Evolutionary conservation across 2,888 invertebrate genomes (phyloP), one percentile per base, ranked within the genome.

Genomic region (Polyommatus icarus): DNA sequence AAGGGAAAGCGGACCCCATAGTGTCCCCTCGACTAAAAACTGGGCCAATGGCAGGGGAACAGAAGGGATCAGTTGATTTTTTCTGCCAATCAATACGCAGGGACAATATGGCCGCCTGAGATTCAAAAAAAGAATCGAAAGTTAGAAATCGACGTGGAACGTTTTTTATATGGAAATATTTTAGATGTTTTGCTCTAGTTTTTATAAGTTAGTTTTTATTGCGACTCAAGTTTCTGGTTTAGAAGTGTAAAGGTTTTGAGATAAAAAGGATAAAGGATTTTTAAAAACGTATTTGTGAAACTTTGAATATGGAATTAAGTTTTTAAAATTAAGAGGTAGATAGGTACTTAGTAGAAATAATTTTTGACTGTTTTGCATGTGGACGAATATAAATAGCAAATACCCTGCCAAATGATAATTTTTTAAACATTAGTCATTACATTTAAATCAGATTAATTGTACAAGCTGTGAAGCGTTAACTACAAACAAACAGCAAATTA

Each of bases 21-120:
- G 88, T 90, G 86, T 87, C 87, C 91, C 92, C 91, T 89, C 87
- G 84, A 87, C 86, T 88, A 88, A 90, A 91, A 93, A 92, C 86
- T 93, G 91, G 93, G 92, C 93, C 93, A 93, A 93, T 93, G 85
- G 92, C 89, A 87, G 87, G 88, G 84, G 87, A 84, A 86, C 88
- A 87, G 87, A 83, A 85, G 83, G 81, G 82, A 82, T 91, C 91
- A 91, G 91, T 90, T 86, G 91, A 91, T 90, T 91, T 91, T 92
- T 92, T 91, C 86, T 87, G 87, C 92, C 92, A 93, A 93, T 93
- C 92, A 89, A 92, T 93, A 89, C 83, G 85, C 86, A 87, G 87
- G 87, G 84, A 88, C 91, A 93, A 93, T 89, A 94, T 94, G 93
- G 93, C 92, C 84, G 89, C 88, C 83, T 81, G 83, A 15, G 75